A percentile compares a stretch with the other conserved stretches of the same genome.
Conservation (phyloP, 2,113 vertebrate species). For the Chitala chitala region DNA sequence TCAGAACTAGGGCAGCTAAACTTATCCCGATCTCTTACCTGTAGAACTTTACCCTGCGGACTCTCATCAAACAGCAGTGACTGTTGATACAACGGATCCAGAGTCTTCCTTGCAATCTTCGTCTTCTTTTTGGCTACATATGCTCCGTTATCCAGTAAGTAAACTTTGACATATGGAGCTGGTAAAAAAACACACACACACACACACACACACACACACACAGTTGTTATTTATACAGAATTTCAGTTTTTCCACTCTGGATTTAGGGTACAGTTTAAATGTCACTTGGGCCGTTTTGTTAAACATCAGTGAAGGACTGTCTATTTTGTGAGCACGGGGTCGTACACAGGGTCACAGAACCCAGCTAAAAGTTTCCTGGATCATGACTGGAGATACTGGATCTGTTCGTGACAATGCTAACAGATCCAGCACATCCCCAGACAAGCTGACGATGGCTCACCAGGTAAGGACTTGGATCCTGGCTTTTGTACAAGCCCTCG, state of each 20-base stretch:
- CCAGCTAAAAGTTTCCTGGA: too few relatives aligned
- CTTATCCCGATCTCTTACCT: slow-evolving; percentile 66
- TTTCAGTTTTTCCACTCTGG: too few relatives aligned
- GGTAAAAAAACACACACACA: slow-evolving; percentile 32
- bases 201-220: too few relatives aligned
- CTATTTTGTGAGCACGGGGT: too few relatives aligned
- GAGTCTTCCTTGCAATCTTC: slow-evolving; percentile 95
- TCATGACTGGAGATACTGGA: too few relatives aligned
- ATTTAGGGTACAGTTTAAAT: too few relatives aligned
- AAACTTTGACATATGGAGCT: slow-evolving; percentile 98
- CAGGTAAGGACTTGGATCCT: slow-evolving; percentile 92
- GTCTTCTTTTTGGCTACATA: slow-evolving; percentile 99
- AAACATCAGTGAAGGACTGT: too few relatives aligned
- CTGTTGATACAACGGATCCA: slow-evolving; percentile 96
- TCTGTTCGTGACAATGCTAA: not conserved
- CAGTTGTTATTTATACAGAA: too few relatives aligned
- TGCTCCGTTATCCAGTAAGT: slow-evolving; percentile 90
- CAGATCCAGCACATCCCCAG: not conserved
- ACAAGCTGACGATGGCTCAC: slow-evolving; percentile 53
- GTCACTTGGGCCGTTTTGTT: too few relatives aligned
- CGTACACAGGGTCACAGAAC: too few relatives aligned
- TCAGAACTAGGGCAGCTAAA: not conserved
- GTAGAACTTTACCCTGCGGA: slow-evolving; percentile 94
- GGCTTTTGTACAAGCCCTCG: slow-evolving; percentile 90
- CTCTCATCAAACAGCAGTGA: slow-evolving; percentile 91